Percentiles rank a stretch among this genome's conserved stretches.
These are phyloP conservation scores for Gopherus flavomarginatus DNA, from an alignment of 2,113 vertebrate genomes.

Conservation along the genomic window DNA sequence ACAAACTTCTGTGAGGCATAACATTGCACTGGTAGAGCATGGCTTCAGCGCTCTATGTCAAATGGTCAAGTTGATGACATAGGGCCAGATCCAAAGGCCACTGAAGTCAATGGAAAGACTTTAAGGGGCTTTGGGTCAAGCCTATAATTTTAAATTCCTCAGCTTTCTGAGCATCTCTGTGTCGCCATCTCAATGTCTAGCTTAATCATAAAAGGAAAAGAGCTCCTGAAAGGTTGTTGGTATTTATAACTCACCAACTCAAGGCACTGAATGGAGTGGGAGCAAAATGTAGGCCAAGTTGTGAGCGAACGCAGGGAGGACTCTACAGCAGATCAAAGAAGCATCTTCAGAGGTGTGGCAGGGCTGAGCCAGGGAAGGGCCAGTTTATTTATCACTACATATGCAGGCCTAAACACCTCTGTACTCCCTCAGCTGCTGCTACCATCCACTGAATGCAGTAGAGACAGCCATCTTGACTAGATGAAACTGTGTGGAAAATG, in stretches of 20 bases:
- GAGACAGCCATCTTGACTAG: not conserved
- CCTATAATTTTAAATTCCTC: not conserved
- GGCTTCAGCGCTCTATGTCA: not conserved
- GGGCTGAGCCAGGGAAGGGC: not conserved
- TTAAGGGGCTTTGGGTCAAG: not conserved
- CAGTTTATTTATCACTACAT: not conserved
- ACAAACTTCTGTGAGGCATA: not conserved
- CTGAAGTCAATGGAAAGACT: not conserved
- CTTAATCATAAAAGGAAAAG: not conserved
- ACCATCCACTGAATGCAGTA: not conserved
- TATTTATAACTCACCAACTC: not conserved
- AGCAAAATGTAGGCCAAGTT: not conserved
- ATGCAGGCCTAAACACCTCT: not conserved
- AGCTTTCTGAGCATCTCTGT: not conserved
- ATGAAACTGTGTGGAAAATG: not conserved
- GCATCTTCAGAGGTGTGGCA: not conserved
- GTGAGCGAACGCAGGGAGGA: not conserved
- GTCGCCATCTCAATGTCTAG: not conserved
- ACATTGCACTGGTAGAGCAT: not conserved
- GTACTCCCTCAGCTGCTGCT: rapidly evolving
- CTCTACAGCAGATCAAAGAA: not conserved
- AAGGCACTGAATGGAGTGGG: not conserved
- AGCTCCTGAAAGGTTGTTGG: not conserved
- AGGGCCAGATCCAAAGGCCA: not conserved
- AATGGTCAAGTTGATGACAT: not conserved